Percentiles rank a stretch among this genome's conserved stretches.
phyloP scores from a whole-genome alignment of 1,140 invertebrate species.

The Leptinotarsa texana region DNA sequence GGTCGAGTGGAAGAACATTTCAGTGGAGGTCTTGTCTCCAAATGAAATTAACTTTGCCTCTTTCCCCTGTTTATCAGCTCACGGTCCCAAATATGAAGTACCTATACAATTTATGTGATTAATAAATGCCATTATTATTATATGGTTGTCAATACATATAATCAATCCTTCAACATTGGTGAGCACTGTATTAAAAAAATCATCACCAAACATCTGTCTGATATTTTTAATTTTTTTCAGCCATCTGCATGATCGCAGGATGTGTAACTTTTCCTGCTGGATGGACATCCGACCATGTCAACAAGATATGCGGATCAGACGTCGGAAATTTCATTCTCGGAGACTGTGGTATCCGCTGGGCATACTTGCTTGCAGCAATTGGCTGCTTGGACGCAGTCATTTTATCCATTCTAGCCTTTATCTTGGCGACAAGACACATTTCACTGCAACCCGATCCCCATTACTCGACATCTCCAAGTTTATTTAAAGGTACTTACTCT shows the following conservation, averaged over 20 bases:
- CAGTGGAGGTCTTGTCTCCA: too few species aligned
- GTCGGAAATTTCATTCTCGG: conserved; percentile 76
- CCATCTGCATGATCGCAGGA: conserved; percentile 78
- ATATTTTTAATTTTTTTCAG: conserved; percentile 56
- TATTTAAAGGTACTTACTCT: conserved; percentile 64
- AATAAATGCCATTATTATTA: too few species aligned
- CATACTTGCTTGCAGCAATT: conserved; percentile 90
- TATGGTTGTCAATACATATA: too few species aligned
- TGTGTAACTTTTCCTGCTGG: conserved; percentile 91
- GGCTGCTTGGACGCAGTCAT: conserved; percentile 89
- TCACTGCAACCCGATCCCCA: conserved; percentile 81
- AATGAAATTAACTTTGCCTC: too few species aligned
- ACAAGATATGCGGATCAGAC: conserved; percentile 79
- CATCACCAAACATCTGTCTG: too few species aligned
- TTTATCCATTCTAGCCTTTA: conserved; percentile 88
- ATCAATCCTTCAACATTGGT: too few species aligned
- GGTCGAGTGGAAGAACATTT: too few species aligned
- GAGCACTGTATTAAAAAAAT: too few species aligned
- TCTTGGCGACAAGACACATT: conserved; percentile 87
- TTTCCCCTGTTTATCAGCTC: too few species aligned
- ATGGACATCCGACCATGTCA: conserved; percentile 83
- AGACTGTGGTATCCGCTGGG: conserved; percentile 91
- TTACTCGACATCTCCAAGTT: conserved; percentile 60
- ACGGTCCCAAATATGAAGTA: too few species aligned
- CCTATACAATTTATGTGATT: too few species aligned